Evolutionary conservation across 2,888 invertebrate genomes (phyloP).

Genomic region (Cryptophagus acutangulus): DNA sequence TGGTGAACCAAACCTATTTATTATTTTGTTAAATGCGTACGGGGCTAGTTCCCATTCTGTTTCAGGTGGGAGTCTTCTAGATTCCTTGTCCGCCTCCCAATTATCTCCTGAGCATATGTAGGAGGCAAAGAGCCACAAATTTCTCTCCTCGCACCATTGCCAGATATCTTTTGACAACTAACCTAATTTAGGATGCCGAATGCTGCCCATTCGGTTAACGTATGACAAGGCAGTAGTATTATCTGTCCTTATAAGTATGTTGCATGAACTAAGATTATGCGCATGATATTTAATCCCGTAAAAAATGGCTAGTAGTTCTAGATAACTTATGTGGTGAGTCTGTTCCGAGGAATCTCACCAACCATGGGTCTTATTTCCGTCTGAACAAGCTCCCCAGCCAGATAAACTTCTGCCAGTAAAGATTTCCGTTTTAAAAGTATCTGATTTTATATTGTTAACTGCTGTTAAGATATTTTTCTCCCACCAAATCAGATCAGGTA

Average conservation of each 20-base stretch:
- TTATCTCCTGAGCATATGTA: conserved; percentile 17
- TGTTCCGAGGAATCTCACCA: conserved; percentile 19
- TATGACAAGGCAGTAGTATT: conserved; percentile 18
- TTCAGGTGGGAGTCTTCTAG: neutral
- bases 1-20: conserved; percentile 4
- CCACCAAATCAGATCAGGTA: conserved; percentile 19
- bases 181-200: conserved; percentile 20
- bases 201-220: conserved; percentile 24
- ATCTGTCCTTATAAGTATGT: conserved; percentile 23
- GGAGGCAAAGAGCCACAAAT: conserved; percentile 27
- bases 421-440: conserved; percentile 21
- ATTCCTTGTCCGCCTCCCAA: conserved; percentile 8
- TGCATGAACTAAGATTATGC: conserved; percentile 10
- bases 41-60: conserved; percentile 5
- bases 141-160: conserved; percentile 22
- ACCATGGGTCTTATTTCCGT: conserved; percentile 15
- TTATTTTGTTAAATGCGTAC: conserved; percentile 5
- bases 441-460: conserved; percentile 5
- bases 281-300: conserved; percentile 25
- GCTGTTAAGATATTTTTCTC: conserved; percentile 6
- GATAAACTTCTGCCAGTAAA: conserved; percentile 25
- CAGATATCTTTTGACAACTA: conserved; percentile 24
- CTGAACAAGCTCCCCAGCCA: conserved; percentile 24
- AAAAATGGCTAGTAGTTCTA: conserved; percentile 26
- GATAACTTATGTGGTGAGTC: conserved; percentile 21